Conservation (phyloP, 2,113 vertebrate species). For the Stigmatopora argus region DNA sequence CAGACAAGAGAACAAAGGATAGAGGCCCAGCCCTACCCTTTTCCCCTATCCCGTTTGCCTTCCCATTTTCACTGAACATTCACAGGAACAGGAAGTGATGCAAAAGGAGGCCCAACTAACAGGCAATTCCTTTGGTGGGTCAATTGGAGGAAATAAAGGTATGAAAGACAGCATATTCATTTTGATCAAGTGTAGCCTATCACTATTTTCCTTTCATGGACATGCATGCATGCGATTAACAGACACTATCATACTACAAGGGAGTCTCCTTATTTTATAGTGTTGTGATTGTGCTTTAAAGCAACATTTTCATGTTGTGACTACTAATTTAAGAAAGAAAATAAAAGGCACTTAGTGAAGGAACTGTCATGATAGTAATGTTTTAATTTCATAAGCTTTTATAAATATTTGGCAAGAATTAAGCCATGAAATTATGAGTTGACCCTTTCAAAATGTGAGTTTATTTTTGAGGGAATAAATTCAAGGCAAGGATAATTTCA, state of each 20-base stretch:
- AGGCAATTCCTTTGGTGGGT: constrained; percentile 50
- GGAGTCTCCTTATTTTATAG: neutral
- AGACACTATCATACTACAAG: neutral
- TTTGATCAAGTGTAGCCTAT: neutral
- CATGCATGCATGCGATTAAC: neutral
- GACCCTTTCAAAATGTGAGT: neutral
- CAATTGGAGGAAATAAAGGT: constrained; percentile 37
- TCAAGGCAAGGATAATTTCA: neutral
- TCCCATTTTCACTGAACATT: constrained; percentile 60
- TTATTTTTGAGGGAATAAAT: neutral
- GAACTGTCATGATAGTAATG: neutral
- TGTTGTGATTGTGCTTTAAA: neutral
- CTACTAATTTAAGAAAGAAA: neutral
- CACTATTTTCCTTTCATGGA: neutral
- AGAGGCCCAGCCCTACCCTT: neutral
- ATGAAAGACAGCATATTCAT: constrained; percentile 19
- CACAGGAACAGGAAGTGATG: constrained; percentile 62
- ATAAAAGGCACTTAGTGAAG: neutral
- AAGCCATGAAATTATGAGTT: neutral
- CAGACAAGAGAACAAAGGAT: constrained; percentile 48
- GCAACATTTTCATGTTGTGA: neutral
- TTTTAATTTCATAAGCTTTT: neutral
- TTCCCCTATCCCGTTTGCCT: constrained; percentile 44
- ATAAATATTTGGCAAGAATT: neutral
- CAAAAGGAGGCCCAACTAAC: constrained; percentile 51